Percentiles rank a stretch among this genome's conserved stretches.
phyloP scores from a whole-genome alignment of 64 coral and sea anemone species.

The Stichodactyla mertensii region DNA sequence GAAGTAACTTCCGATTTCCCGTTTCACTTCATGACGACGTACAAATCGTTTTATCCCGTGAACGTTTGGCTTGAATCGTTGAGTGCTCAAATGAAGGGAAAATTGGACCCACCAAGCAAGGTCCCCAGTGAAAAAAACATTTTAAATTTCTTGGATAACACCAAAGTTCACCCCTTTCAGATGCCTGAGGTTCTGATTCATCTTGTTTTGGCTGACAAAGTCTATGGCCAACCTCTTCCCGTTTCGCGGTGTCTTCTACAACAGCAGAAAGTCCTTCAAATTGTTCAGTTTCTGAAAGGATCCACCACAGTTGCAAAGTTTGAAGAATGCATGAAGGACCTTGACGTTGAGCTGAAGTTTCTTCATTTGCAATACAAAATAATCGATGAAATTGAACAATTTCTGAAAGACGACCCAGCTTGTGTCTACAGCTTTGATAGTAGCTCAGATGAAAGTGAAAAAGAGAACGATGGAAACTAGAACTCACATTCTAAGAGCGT shows the following conservation, averaged over 20 bases:
- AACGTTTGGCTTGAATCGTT: conserved; percentile 49
- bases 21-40: conserved; percentile 47
- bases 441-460: conserved; percentile 29
- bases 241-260: conserved; percentile 32
- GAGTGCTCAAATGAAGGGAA: conserved; percentile 45
- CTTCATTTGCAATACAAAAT: conserved; percentile 51
- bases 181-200: conserved; percentile 51
- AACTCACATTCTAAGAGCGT: background rate
- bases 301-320: conserved; percentile 32
- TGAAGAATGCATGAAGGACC: conserved; percentile 26
- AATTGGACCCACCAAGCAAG: conserved; percentile 33
- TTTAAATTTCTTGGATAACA: conserved; percentile 19
- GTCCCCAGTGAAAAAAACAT: conserved; percentile 24
- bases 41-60: conserved; percentile 35
- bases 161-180: conserved; percentile 38
- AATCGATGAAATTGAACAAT: conserved; percentile 39
- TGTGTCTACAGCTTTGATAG: conserved; percentile 21
- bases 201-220: conserved; percentile 38
- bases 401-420: conserved; percentile 32
- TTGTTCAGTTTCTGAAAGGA: conserved; percentile 28
- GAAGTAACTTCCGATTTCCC: conserved; percentile 30
- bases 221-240: conserved; percentile 24
- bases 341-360: conserved; percentile 49
- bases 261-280: conserved; percentile 20
- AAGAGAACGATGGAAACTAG: conserved; percentile 19